Conservation (phyloP, 53 echinoderm and acorn worm species). For the Mesocentrotus franciscanus region DNA sequence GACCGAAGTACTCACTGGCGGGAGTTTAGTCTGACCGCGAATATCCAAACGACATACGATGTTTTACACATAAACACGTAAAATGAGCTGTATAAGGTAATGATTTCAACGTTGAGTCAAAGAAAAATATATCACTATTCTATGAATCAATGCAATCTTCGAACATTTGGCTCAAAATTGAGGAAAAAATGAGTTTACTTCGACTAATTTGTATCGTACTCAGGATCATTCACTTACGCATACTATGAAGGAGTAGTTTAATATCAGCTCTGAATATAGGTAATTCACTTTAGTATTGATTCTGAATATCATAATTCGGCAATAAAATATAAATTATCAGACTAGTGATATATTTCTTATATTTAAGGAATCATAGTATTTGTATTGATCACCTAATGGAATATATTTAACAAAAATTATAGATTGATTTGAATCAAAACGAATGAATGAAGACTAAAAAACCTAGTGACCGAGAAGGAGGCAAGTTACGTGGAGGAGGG, state of each 20-base stretch:
- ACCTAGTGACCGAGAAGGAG: constrained; percentile 25
- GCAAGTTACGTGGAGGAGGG: constrained; percentile 39
- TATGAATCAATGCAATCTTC: not conserved
- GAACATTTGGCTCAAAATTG: not conserved
- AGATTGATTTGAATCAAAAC: not conserved
- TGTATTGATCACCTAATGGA: not conserved
- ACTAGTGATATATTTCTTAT: not conserved
- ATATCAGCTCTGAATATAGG: not conserved
- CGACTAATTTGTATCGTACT: not conserved
- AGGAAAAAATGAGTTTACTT: not conserved
- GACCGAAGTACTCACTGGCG: constrained; percentile 61
- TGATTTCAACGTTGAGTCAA: not conserved
- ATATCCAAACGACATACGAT: constrained; percentile 56
- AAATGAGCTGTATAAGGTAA: not conserved
- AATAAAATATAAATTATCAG: not conserved
- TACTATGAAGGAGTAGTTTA: not conserved
- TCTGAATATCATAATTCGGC: not conserved
- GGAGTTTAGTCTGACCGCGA: constrained; percentile 66
- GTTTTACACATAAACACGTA: constrained; percentile 31
- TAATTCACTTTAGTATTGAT: not conserved
- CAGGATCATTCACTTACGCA: not conserved
- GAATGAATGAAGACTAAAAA: constrained; percentile 7
- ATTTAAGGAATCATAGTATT: not conserved
- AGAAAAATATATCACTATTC: not conserved
- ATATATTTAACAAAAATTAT: not conserved